A percentile compares a stretch with the other conserved stretches of the same genome.
Evolutionary conservation across 2,888 invertebrate species (phyloP).

Genomic region (Drosophila gaucha): DNA sequence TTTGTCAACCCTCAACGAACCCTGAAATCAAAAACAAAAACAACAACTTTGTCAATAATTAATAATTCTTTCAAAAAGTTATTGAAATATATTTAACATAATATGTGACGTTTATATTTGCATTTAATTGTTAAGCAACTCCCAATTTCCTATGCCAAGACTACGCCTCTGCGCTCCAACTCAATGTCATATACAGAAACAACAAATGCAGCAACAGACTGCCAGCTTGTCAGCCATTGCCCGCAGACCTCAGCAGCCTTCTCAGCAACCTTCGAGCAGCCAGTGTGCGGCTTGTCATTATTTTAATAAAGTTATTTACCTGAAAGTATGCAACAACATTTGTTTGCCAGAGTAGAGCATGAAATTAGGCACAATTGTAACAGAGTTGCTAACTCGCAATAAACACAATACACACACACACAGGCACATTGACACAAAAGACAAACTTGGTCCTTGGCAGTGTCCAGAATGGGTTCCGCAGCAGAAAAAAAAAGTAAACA

Average conservation of each 20-base stretch:
- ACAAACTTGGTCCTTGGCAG: conserved; percentile 69
- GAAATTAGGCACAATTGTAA: conserved; percentile 80
- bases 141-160: background rate
- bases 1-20: too few species aligned
- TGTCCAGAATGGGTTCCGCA: conserved; percentile 35
- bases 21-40: too few species aligned
- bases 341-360: conserved; percentile 74
- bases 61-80: too few species aligned
- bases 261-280: conserved; percentile 15
- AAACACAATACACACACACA: conserved; percentile 52
- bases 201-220: conserved; percentile 25
- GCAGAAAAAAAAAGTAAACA: conserved; percentile 8
- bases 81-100: too few species aligned
- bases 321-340: conserved; percentile 78
- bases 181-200: conserved; percentile 36
- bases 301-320: conserved; percentile 80
- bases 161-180: conserved; percentile 31
- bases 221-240: conserved; percentile 41
- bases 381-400: conserved; percentile 78
- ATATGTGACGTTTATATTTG: too few species aligned
- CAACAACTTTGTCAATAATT: too few species aligned
- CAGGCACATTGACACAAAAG: conserved; percentile 61
- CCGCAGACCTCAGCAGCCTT: background rate
- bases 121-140: background rate
- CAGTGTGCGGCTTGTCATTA: conserved; percentile 68